A percentile compares a stretch with the other conserved stretches of the same genome.
phyloP scores from a whole-genome alignment of 1,140 invertebrate genomes.

The Hypsibius dujardini region DNA sequence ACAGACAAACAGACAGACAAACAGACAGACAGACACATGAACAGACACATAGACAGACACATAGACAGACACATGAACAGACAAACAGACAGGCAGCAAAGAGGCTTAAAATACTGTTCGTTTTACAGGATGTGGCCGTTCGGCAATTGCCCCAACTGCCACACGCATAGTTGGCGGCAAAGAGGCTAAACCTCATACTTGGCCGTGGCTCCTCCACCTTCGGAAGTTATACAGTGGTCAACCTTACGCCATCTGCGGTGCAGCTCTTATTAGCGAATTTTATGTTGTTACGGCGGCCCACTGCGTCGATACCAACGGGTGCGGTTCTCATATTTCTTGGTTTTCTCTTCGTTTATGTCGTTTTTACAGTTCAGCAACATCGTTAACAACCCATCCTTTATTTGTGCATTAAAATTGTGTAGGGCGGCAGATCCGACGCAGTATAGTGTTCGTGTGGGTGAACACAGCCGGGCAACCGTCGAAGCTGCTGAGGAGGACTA shows the following conservation, averaged over 20 bases:
- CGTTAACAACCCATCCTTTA: background rate
- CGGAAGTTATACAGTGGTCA: background rate
- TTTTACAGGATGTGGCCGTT: background rate
- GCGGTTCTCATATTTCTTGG: background rate
- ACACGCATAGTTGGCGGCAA: conserved; percentile 5
- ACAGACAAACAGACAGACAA: background rate
- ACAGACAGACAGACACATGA: background rate
- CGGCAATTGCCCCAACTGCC: background rate
- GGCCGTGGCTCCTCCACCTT: background rate
- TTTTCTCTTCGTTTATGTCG: background rate
- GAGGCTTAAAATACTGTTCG: background rate
- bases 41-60: background rate
- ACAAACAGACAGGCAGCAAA: background rate
- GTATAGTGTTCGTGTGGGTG: background rate
- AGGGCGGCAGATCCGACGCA: background rate
- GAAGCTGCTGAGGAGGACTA: background rate
- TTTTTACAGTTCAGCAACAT: background rate
- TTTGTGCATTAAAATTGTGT: background rate
- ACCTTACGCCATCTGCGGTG: background rate
- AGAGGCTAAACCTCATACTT: background rate
- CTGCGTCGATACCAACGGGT: background rate
- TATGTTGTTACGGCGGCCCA: conserved; percentile 6
- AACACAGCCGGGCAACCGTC: background rate
- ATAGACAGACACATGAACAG: background rate
- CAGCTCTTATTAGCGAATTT: background rate